These are phyloP conservation scores for Sakesphorus luctuosus DNA, from an alignment of 2,113 vertebrate genomes.

Conservation along the genomic window DNA sequence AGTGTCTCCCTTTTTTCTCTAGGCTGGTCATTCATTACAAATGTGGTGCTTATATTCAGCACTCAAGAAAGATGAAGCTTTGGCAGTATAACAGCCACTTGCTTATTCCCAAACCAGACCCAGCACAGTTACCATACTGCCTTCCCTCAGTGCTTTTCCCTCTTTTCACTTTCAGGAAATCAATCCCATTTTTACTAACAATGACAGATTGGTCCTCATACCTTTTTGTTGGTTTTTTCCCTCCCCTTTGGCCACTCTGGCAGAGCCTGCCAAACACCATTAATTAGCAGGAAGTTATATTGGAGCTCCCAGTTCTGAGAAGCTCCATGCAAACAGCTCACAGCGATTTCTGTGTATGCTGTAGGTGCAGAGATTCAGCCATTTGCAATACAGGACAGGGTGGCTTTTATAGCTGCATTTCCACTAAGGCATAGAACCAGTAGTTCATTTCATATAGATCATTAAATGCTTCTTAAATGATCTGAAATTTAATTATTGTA, in stretches of 20 bases:
- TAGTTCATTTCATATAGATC: not conserved
- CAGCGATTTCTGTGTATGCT: not conserved
- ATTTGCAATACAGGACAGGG: not conserved
- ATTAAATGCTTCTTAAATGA: not conserved
- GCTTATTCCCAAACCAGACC: not conserved
- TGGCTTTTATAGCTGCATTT: not conserved
- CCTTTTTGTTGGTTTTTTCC: no score
- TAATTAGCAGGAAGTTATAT: not conserved
- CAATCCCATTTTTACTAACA: not conserved
- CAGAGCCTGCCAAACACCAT: not conserved
- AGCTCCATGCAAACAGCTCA: not conserved
- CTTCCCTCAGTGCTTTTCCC: not conserved
- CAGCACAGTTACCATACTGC: not conserved
- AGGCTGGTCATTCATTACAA: not conserved
- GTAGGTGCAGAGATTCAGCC: not conserved
- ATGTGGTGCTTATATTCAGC: not conserved
- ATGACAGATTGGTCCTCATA: not conserved
- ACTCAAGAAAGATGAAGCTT: not conserved
- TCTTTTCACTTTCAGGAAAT: not conserved
- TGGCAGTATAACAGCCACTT: not conserved
- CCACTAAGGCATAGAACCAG: not conserved
- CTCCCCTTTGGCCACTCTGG: not conserved
- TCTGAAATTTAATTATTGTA: not conserved
- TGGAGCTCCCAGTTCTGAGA: not conserved
- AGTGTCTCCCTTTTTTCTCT: constrained; percentile 19